A percentile compares a stretch with the other conserved stretches of the same genome.
These are phyloP conservation scores for Cyrtonyx montezumae DNA, from an alignment of 2,113 vertebrate species.

Conservation along the genomic window DNA sequence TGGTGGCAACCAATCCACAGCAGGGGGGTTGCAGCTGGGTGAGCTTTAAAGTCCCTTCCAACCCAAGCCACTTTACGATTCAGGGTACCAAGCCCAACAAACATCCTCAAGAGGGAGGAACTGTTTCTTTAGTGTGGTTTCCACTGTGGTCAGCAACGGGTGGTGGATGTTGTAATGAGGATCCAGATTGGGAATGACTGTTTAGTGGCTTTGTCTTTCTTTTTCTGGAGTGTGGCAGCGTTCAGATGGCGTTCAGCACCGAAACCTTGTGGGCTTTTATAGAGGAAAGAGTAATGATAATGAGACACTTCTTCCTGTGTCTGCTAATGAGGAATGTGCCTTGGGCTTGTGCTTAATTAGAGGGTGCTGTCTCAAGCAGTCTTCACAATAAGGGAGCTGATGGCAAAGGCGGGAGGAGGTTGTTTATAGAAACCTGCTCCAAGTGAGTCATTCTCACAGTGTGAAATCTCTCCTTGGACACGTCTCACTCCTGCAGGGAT, in stretches of 20 bases:
- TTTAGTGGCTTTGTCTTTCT: neutral
- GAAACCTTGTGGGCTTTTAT: neutral
- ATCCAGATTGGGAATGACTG: neutral
- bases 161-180: neutral
- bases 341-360: conserved; percentile 23
- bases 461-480: neutral
- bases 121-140: neutral
- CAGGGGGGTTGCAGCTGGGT: neutral
- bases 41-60: neutral
- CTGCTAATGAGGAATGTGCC: neutral
- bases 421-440: conserved; percentile 37
- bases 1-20: neutral
- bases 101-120: fast-evolving
- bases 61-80: neutral
- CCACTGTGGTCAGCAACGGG: neutral
- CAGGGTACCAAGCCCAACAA: neutral
- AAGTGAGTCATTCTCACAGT: neutral
- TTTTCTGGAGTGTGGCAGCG: fast-evolving
- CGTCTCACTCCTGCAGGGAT: neutral
- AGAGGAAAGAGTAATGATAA: neutral
- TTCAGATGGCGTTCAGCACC: neutral
- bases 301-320: neutral
- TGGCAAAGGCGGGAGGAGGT: conserved; percentile 26
- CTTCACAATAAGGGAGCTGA: neutral
- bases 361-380: neutral